These are phyloP conservation scores for Pediacus dermestoides DNA, from an alignment of 2,888 invertebrate genomes.

Conservation along the genomic window DNA sequence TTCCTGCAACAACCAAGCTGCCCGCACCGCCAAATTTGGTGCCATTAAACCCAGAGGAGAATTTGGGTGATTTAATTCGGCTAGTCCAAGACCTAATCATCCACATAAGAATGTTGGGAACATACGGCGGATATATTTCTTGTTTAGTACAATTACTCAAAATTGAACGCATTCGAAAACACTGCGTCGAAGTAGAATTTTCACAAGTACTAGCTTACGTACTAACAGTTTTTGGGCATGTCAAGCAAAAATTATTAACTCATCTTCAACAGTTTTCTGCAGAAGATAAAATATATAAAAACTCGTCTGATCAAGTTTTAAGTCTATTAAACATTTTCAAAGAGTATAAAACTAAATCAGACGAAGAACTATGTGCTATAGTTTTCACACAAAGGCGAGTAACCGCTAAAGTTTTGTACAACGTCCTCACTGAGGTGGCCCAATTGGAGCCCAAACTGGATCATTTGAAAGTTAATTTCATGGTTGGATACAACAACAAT, in stretches of 20 bases:
- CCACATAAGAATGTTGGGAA: constrained; percentile 54
- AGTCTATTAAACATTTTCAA: constrained; percentile 61
- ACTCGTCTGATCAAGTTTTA: constrained; percentile 60
- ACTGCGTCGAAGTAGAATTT: constrained; percentile 28
- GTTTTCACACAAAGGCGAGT: constrained; percentile 72
- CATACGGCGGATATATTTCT: constrained; percentile 60
- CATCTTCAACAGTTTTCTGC: constrained; percentile 51
- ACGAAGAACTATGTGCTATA: constrained; percentile 61
- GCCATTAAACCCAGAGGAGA: constrained; percentile 35
- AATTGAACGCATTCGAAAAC: constrained; percentile 55
- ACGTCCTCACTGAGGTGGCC: constrained; percentile 58
- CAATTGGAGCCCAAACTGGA: constrained; percentile 52
- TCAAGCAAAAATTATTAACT: constrained; percentile 54
- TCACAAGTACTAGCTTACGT: constrained; percentile 38
- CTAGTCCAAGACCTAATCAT: constrained; percentile 35
- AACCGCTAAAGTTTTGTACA: constrained; percentile 71
- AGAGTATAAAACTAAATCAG: constrained; percentile 51
- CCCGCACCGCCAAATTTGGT: too few species aligned
- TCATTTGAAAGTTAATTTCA: constrained; percentile 65
- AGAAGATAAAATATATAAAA: constrained; percentile 53
- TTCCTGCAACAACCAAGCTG: too few species aligned
- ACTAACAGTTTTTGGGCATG: constrained; percentile 48
- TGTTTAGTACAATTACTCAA: constrained; percentile 60
- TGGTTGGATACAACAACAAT: constrained; percentile 65
- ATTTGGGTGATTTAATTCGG: constrained; percentile 34